Evolutionary conservation across 2,113 vertebrate species (phyloP).

Genomic region (Erpornis zantholeuca): DNA sequence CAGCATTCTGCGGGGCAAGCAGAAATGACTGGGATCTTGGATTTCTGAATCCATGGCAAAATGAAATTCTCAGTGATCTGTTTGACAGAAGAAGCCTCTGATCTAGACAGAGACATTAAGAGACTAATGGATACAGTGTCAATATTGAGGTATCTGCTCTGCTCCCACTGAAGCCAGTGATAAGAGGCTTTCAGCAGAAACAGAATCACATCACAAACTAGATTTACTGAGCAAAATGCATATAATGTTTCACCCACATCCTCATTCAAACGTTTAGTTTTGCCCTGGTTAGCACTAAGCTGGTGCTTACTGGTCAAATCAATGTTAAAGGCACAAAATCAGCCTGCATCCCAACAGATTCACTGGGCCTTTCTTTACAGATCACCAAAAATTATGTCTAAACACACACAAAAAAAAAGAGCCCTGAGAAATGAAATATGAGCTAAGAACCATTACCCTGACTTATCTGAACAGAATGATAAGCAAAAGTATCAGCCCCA

Average conservation of each 20-base stretch:
- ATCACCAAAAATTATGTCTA: not conserved
- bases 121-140: not conserved
- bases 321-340: not conserved
- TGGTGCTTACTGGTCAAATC: not conserved
- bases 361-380: not conserved
- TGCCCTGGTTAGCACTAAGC: not conserved
- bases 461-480: not conserved
- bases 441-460: not conserved
- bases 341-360: not conserved
- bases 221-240: not conserved
- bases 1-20: not conserved
- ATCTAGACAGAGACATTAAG: not conserved
- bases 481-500: not conserved
- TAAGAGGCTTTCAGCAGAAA: conserved; percentile 15
- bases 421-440: not conserved
- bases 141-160: not conserved
- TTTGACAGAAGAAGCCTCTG: not conserved
- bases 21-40: not conserved
- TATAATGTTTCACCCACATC: conserved; percentile 14
- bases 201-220: not conserved
- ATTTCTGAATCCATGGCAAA: conserved; percentile 11
- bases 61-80: not conserved
- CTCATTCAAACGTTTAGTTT: not conserved
- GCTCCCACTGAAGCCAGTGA: not conserved
- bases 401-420: not conserved